Percentiles rank a stretch among this genome's conserved stretches.
These are phyloP conservation scores for Apostichopus californicus DNA, from an alignment of 35 echinoderm and acorn worm genomes.

Conservation along the genomic window DNA sequence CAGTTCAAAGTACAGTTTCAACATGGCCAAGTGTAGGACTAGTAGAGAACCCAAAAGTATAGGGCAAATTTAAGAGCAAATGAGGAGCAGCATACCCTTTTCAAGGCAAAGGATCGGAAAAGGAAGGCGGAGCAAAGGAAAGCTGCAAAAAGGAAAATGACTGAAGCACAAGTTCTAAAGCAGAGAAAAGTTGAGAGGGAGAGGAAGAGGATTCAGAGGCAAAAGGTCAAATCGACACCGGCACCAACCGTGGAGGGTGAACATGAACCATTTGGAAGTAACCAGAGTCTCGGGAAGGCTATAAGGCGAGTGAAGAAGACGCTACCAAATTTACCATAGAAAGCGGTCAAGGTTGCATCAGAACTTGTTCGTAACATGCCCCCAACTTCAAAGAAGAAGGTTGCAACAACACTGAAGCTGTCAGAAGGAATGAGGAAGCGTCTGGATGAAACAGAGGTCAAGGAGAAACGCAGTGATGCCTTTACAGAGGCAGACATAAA, in stretches of 20 bases:
- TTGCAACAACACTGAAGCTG: background rate
- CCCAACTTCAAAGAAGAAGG: constrained; percentile 15
- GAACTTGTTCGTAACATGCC: constrained; percentile 1
- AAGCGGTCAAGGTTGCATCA: constrained; percentile 1
- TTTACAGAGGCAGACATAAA: constrained; percentile 13
- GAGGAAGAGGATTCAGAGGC: too few relatives aligned
- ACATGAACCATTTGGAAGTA: too few relatives aligned
- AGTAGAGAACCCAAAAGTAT: background rate
- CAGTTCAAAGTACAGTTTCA: too few relatives aligned
- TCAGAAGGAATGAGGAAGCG: background rate
- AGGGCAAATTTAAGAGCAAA: background rate
- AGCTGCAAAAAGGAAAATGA: constrained; percentile 16
- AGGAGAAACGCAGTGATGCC: constrained; percentile 26
- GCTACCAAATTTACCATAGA: background rate
- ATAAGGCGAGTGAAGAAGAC: background rate
- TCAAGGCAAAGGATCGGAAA: constrained; percentile 11
- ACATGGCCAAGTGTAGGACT: too few relatives aligned
- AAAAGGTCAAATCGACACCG: too few relatives aligned
- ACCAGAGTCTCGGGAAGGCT: too few relatives aligned
- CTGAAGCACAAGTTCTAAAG: background rate
- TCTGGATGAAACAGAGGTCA: background rate
- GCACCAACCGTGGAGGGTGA: too few relatives aligned
- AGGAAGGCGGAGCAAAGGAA: constrained; percentile 19
- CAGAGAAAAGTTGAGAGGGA: too few relatives aligned
- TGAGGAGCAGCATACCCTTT: constrained; percentile 5